Conservation (phyloP, 2,797 vertebrate species). For the Hyperoplus immaculatus region DNA sequence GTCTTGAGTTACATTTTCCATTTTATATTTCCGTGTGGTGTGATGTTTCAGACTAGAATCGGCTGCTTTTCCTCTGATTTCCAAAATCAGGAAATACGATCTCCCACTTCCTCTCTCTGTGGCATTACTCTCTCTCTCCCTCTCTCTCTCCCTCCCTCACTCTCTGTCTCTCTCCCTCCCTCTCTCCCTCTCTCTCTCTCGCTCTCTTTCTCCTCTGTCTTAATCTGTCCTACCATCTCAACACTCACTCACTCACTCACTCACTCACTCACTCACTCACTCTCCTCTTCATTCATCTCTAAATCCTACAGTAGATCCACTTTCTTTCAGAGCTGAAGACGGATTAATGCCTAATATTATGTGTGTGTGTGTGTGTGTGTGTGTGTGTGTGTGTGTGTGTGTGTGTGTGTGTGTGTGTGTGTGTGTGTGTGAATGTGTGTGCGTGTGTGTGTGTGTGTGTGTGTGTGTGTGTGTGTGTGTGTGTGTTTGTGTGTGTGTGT, state of each 20-base stretch:
- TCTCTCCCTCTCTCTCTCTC: neutral
- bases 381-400: slow-evolving; percentile 7
- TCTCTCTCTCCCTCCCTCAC: neutral
- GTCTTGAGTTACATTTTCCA: neutral
- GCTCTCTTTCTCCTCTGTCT: neutral
- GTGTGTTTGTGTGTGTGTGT: too few species aligned
- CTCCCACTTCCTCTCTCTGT: too few species aligned
- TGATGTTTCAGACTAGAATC: neutral
- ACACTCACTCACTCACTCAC: neutral
- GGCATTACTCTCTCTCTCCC: neutral
- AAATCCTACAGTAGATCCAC: slow-evolving; percentile 32
- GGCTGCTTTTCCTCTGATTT: neutral
- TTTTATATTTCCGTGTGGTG: neutral
- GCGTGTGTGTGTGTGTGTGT: too few species aligned
- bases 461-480: too few species aligned
- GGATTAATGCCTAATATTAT: slow-evolving; percentile 36
- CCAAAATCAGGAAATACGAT: too few species aligned
- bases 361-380: neutral
- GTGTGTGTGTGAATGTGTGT: neutral
- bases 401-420: slow-evolving; percentile 5
- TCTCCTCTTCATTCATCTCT: slow-evolving; percentile 22
- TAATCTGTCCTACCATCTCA: neutral
- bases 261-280: too few species aligned
- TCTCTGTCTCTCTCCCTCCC: neutral
- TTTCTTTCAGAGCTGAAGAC: slow-evolving; percentile 4